Percentiles rank a stretch among this genome's conserved stretches.
phyloP scores from a whole-genome alignment of 2,888 invertebrate genomes.

The Tineola bisselliella region DNA sequence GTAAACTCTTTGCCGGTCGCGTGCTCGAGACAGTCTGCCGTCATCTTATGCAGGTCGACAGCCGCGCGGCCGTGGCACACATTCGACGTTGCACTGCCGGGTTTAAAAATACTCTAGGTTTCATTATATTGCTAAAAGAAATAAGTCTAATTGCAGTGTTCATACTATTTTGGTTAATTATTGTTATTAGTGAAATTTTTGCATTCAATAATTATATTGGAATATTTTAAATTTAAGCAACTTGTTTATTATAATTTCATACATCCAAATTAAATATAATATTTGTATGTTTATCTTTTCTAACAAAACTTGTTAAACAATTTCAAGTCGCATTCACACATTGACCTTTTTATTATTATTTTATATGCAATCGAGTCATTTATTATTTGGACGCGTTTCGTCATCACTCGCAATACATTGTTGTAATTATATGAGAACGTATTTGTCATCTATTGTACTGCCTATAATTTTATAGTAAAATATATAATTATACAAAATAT shows the following conservation, averaged over 20 bases:
- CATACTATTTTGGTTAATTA: neutral
- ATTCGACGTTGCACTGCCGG: slow-evolving; percentile 17
- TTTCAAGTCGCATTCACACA: no score
- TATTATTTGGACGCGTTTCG: neutral
- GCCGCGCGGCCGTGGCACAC: slow-evolving; percentile 35
- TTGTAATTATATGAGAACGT: neutral
- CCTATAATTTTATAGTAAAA: no score
- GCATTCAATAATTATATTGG: neutral
- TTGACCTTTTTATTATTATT: no score
- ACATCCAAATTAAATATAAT: no score
- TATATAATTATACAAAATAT: no score
- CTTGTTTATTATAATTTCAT: no score
- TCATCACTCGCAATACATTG: neutral
- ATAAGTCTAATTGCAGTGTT: neutral
- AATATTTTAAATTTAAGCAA: no score
- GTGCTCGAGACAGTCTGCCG: slow-evolving; percentile 19
- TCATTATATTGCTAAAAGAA: neutral
- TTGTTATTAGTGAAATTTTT: neutral
- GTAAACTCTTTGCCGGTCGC: neutral
- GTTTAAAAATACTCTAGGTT: neutral
- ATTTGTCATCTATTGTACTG: no score
- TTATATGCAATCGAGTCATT: no score
- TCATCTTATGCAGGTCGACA: slow-evolving; percentile 24
- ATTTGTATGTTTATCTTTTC: no score
- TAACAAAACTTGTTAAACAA: no score